Conservation (phyloP, 2,888 invertebrate species). For the Onchidella celtica region DNA sequence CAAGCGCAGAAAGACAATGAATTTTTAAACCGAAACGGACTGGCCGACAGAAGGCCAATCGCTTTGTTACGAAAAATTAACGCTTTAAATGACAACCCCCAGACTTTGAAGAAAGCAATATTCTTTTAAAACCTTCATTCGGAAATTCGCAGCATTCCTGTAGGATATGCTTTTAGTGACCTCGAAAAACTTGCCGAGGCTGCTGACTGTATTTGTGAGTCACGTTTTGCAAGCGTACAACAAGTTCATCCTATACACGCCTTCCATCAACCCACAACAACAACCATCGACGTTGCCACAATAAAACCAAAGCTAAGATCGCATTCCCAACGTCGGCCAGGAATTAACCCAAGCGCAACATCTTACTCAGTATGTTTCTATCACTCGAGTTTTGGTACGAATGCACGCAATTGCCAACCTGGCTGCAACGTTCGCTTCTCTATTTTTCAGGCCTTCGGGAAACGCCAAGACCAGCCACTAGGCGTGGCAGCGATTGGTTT, state of each 20-base stretch:
- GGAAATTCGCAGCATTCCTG: conserved; percentile 13
- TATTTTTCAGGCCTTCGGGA: too few relatives aligned
- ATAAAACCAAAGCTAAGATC: background rate
- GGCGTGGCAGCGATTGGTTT: background rate
- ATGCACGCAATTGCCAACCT: conserved; percentile 17
- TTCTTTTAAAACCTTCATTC: conserved; percentile 26
- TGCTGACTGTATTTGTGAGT: conserved; percentile 34
- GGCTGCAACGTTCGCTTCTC: too few relatives aligned
- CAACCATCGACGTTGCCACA: background rate
- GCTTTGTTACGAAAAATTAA: conserved; percentile 33
- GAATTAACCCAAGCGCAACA: too few relatives aligned
- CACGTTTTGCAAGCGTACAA: background rate
- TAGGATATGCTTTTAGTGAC: conserved; percentile 16
- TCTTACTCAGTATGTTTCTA: conserved; percentile 25
- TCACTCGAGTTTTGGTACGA: background rate
- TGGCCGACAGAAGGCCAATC: conserved; percentile 20
- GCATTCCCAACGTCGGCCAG: background rate
- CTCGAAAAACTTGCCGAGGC: conserved; percentile 30
- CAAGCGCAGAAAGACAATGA: conserved; percentile 32
- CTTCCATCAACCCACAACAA: too few relatives aligned
- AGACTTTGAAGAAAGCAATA: conserved; percentile 34
- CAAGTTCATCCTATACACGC: conserved; percentile 5
- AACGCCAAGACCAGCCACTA: background rate
- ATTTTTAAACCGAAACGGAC: conserved; percentile 35
- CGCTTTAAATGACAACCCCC: conserved; percentile 35